Conservation (phyloP, 2,888 invertebrate genomes). For the Harpalus rubripes region DNA sequence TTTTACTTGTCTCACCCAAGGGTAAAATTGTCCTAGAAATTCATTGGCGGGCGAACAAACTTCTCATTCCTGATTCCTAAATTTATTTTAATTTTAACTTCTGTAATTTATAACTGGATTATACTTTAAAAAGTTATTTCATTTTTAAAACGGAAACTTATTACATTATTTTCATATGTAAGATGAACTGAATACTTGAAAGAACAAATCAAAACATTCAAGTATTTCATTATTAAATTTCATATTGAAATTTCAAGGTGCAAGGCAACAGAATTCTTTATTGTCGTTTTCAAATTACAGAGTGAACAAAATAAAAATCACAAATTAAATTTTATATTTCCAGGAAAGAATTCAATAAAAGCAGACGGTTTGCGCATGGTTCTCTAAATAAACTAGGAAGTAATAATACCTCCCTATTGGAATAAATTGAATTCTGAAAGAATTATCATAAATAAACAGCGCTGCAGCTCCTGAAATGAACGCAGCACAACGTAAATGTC, state of each 20-base stretch:
- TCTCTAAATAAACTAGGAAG: slow-evolving; percentile 57
- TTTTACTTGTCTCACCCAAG: slow-evolving; percentile 16
- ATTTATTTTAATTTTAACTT: not conserved
- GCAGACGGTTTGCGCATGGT: slow-evolving; percentile 26
- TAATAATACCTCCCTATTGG: slow-evolving; percentile 48
- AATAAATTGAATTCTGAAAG: slow-evolving; percentile 51
- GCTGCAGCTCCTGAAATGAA: not conserved
- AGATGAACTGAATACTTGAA: too few relatives aligned
- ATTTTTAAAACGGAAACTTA: not conserved
- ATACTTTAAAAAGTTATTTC: slow-evolving; percentile 12
- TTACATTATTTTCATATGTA: too few relatives aligned
- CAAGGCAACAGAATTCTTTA: slow-evolving; percentile 8
- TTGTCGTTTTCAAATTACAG: not conserved
- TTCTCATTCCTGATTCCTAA: not conserved
- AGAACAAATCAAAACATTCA: slow-evolving; percentile 38
- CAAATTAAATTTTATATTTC: slow-evolving; percentile 61
- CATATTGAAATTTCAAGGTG: slow-evolving; percentile 25
- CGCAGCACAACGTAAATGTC: not conserved
- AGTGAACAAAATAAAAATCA: slow-evolving; percentile 49
- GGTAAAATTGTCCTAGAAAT: slow-evolving; percentile 11
- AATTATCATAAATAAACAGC: slow-evolving; percentile 58
- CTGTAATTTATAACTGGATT: not conserved
- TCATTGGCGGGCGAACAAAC: not conserved
- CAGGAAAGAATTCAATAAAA: slow-evolving; percentile 56
- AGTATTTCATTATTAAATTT: slow-evolving; percentile 40